Evolutionary conservation across 2,797 vertebrate genomes (phyloP).

Genomic region (Catostomus latipinnis): DNA sequence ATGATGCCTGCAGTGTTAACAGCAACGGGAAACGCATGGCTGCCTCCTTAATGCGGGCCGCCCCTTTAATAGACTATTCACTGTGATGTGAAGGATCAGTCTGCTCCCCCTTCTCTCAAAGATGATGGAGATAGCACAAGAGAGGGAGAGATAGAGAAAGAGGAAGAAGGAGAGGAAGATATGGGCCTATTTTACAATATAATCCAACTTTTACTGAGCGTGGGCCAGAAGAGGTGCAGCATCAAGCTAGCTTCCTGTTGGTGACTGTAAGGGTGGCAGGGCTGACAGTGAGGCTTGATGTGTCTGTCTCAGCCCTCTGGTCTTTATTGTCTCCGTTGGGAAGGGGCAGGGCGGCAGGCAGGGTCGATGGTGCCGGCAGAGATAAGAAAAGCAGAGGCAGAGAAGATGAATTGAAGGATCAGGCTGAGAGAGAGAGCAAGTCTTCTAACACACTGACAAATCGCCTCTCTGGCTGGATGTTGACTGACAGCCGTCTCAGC

Average conservation of each 20-base stretch:
- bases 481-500: constrained; percentile 79
- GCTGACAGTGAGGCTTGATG: background rate
- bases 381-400: constrained; percentile 62
- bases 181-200: constrained; percentile 51
- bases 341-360: background rate
- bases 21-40: constrained; percentile 91
- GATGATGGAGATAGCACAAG: constrained; percentile 5
- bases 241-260: constrained; percentile 74
- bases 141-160: too few relatives aligned
- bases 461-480: constrained; percentile 72
- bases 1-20: constrained; percentile 89
- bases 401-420: constrained; percentile 42
- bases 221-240: constrained; percentile 74
- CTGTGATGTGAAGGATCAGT: constrained; percentile 33
- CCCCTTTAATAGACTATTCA: constrained; percentile 44
- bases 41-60: constrained; percentile 70
- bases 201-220: constrained; percentile 61
- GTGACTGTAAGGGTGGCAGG: constrained; percentile 21
- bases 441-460: constrained; percentile 72
- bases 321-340: constrained; percentile 24
- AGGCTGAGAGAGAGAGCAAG: constrained; percentile 39
- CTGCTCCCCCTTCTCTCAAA: constrained; percentile 56
- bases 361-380: constrained; percentile 56
- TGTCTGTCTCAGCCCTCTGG: constrained; percentile 44
- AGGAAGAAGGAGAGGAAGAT: background rate